Evolutionary conservation across 2,888 invertebrate species (phyloP), one percentile per base, ranked within the genome.

Genomic region (Sylvicola cinctus): DNA sequence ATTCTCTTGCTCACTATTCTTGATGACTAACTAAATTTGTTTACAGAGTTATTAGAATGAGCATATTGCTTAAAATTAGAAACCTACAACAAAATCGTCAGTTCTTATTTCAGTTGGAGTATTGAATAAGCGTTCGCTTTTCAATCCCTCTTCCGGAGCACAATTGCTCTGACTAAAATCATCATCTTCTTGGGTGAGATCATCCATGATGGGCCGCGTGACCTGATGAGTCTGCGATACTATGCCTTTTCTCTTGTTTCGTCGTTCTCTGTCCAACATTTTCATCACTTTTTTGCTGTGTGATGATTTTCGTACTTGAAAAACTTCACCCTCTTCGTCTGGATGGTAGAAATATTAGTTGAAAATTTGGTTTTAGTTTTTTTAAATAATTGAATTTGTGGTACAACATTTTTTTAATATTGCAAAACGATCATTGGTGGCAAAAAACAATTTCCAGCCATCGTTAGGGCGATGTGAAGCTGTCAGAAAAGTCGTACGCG

Each of bases 291-390:
- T 74, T 57, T 88, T 83, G 58, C 90, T 90, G 50, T 90, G 83
- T 7, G 84, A 85, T 7, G 93, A 90, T 58, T 93, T 93, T 56
- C 87, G 90, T 33, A 95, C 84, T 68, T 90, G 81, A 58, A 95
- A 93, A 34, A 83, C 76, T 61, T 90, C 90, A 16, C 73, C 79
- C 51, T 81, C 81, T 48, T 79, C 81, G 61, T 63, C 55, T 64
- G 47, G 6, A 16, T 5, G 12, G 3, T 4, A 3, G 23, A 30
- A 30, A 26, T 17, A 8, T 20, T 8, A 20, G 4, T 20, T 20
- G 20, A 20, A 20, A 20, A 4, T 20, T 20, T 20, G n/a, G n/a
- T n/a, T n/a, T n/a, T n/a, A n/a, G n/a, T n/a, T n/a, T n/a, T n/a
- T n/a, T n/a, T n/a, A n/a, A n/a, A n/a, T n/a, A n/a, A n/a, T n/a